A percentile compares a stretch with the other conserved stretches of the same genome.
Evolutionary conservation across 2,888 invertebrate species (phyloP).

Genomic region (Mantis religiosa): DNA sequence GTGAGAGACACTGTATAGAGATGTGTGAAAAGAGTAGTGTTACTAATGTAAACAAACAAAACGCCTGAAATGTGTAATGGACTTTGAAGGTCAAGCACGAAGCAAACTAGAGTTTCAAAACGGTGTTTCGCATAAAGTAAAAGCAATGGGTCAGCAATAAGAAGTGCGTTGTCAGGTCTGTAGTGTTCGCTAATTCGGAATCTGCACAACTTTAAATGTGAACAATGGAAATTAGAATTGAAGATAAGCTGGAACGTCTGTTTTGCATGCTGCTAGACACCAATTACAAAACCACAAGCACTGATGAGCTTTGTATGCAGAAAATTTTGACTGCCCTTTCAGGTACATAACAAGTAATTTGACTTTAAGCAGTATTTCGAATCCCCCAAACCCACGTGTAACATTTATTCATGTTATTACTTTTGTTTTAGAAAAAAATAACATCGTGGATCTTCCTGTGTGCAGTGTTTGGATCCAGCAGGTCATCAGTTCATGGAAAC

Average conservation of each 20-base stretch:
- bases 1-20: too few relatives aligned
- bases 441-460: not conserved
- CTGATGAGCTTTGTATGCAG: slow-evolving; percentile 62
- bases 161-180: too few relatives aligned
- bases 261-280: slow-evolving; percentile 56
- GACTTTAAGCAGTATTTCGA: too few relatives aligned
- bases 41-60: too few relatives aligned
- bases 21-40: too few relatives aligned
- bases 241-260: slow-evolving; percentile 54
- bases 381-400: not conserved
- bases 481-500: slow-evolving; percentile 39
- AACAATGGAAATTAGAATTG: slow-evolving; percentile 31
- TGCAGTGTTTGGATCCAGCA: slow-evolving; percentile 27
- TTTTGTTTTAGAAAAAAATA: slow-evolving; percentile 6
- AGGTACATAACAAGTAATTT: not conserved
- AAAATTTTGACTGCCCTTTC: slow-evolving; percentile 54
- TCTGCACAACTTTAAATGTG: not conserved
- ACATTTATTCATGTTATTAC: not conserved
- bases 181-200: not conserved
- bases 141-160: too few relatives aligned
- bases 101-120: too few relatives aligned
- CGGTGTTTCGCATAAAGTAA: too few relatives aligned
- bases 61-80: too few relatives aligned
- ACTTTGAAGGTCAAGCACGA: too few relatives aligned
- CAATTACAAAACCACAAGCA: slow-evolving; percentile 50